Conservation (phyloP, 2,113 vertebrate species). For the Lucifuga dentata region DNA sequence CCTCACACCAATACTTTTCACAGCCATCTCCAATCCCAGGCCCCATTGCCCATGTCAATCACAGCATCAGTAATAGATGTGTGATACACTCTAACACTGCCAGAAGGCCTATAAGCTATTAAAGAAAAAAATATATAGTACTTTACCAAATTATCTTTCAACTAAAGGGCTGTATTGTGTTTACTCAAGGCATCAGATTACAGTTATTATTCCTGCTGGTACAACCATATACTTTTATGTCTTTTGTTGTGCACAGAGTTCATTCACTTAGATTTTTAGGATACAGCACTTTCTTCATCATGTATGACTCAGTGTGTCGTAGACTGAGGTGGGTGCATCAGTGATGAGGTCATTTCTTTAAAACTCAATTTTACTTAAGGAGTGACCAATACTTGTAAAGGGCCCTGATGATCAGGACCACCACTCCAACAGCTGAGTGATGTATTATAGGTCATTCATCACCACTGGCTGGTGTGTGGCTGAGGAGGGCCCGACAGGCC, state of each 20-base stretch:
- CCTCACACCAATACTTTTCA: conserved; percentile 61
- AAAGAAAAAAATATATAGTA: conserved; percentile 27
- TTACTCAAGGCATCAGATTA: conserved; percentile 10
- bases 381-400: conserved; percentile 16
- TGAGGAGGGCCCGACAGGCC: conserved; percentile 18
- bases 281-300: not conserved
- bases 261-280: not conserved
- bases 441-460: conserved; percentile 55
- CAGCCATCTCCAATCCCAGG: conserved; percentile 81
- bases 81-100: conserved; percentile 31
- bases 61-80: conserved; percentile 66
- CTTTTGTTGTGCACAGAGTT: not conserved
- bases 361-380: conserved; percentile 14
- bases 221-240: not conserved
- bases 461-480: conserved; percentile 28
- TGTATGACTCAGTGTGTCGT: not conserved
- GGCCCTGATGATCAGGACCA: conserved; percentile 10
- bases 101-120: conserved; percentile 33
- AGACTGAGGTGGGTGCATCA: not conserved
- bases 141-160: conserved; percentile 14
- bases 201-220: conserved; percentile 4
- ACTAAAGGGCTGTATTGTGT: conserved; percentile 36
- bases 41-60: conserved; percentile 82
- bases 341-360: conserved; percentile 24
- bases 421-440: conserved; percentile 38